These are phyloP conservation scores for Muscicapa adusta DNA, from an alignment of 2,113 vertebrate genomes.

Conservation along the genomic window DNA sequence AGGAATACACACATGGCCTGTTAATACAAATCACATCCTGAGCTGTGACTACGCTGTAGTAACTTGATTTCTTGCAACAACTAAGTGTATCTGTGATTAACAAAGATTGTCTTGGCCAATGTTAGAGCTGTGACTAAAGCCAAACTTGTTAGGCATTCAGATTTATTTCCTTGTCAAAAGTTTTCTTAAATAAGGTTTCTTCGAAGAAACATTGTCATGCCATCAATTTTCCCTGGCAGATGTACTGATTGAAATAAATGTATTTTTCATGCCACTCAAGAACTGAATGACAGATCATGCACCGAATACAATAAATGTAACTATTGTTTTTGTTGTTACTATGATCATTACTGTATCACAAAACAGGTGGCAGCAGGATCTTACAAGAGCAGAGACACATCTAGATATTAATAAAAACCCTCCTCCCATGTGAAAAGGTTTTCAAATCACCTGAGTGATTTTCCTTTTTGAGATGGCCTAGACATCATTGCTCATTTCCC, in stretches of 20 bases:
- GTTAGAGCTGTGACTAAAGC: slow-evolving; percentile 9
- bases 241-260: slow-evolving; percentile 23
- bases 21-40: background rate
- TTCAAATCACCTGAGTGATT: background rate
- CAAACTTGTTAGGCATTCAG: background rate
- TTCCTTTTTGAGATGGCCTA: background rate
- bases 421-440: background rate
- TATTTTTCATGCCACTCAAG: background rate
- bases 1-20: slow-evolving; percentile 25
- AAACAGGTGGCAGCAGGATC: background rate
- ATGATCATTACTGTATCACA: background rate
- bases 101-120: background rate
- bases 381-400: background rate
- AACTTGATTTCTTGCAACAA: background rate
- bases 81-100: background rate
- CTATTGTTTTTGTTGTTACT: background rate
- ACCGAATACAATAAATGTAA: background rate
- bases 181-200: slow-evolving; percentile 23
- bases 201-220: slow-evolving; percentile 18
- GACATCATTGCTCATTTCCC: background rate
- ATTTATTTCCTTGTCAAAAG: slow-evolving; percentile 36
- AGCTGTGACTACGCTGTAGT: background rate
- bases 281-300: background rate
- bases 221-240: background rate
- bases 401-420: background rate